Percentiles rank a stretch among this genome's conserved stretches.
Evolutionary conservation across 2,888 invertebrate species (phyloP).

Genomic region (Nephrocerus scutellatus): DNA sequence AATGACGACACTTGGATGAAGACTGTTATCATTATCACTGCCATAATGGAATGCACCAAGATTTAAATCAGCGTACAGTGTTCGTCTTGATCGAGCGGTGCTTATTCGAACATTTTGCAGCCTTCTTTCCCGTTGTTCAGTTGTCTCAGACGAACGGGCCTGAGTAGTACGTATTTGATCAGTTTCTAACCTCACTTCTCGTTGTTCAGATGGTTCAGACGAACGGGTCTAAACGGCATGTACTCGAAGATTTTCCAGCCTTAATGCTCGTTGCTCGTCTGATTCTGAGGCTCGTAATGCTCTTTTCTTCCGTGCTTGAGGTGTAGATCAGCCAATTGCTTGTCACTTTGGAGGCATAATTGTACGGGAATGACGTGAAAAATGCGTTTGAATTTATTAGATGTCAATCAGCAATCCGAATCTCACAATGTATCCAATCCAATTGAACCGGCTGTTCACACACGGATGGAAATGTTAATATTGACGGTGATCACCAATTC

Average conservation of each 20-base stretch:
- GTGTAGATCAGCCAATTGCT: conserved; percentile 15
- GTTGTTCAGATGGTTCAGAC: no score
- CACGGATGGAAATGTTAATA: no score
- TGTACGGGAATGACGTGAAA: conserved; percentile 5
- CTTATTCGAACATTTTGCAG: no score
- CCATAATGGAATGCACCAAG: not conserved
- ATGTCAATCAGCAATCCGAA: conserved; percentile 6
- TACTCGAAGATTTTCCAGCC: no score
- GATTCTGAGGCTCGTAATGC: conserved; percentile 13
- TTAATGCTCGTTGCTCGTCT: no score
- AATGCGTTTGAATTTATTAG: conserved; percentile 10
- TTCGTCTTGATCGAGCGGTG: conserved; percentile 1
- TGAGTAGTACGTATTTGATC: no score
- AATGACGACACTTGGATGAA: no score
- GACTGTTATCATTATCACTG: not conserved
- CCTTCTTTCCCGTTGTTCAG: no score
- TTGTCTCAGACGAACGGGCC: no score
- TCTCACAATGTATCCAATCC: conserved; percentile 9
- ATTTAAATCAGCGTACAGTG: conserved; percentile 1
- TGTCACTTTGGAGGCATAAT: conserved; percentile 8
- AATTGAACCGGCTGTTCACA: conserved; percentile 7
- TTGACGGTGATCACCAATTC: conserved; percentile 1
- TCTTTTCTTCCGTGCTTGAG: conserved; percentile 17
- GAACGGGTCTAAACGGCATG: no score
- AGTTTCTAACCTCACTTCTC: no score